A percentile compares a stretch with the other conserved stretches of the same genome.
Conservation (phyloP, 2,113 vertebrate genomes). For the Rhipidura dahli region DNA sequence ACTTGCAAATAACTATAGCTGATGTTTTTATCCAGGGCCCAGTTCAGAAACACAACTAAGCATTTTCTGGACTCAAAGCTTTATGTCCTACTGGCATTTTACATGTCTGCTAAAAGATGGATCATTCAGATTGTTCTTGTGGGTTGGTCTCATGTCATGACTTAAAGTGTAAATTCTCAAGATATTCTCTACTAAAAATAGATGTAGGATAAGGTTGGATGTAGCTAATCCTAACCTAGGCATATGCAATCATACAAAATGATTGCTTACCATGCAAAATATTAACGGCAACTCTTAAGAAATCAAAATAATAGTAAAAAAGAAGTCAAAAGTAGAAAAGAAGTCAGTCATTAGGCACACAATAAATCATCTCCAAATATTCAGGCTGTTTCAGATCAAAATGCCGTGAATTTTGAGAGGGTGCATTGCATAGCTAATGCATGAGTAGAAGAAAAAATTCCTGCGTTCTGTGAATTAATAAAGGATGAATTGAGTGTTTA, state of each 20-base stretch:
- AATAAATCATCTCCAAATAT: not conserved
- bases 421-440: not conserved
- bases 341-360: not conserved
- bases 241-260: not conserved
- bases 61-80: not conserved
- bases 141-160: not conserved
- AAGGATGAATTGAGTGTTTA: not conserved
- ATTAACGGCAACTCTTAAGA: not conserved
- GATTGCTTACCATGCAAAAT: not conserved
- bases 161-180: not conserved
- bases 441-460: not conserved
- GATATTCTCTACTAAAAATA: not conserved
- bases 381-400: not conserved
- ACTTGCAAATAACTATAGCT: slow-evolving; percentile 13
- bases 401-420: not conserved
- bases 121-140: not conserved
- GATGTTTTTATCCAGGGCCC: not conserved
- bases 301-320: not conserved
- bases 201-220: not conserved
- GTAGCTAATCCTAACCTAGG: not conserved
- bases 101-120: not conserved
- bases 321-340: not conserved
- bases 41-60: not conserved
- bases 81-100: not conserved
- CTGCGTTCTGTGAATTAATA: not conserved